These are phyloP conservation scores for Hystrix brachyura DNA, from an alignment of 2,113 vertebrate genomes.

Conservation along the genomic window DNA sequence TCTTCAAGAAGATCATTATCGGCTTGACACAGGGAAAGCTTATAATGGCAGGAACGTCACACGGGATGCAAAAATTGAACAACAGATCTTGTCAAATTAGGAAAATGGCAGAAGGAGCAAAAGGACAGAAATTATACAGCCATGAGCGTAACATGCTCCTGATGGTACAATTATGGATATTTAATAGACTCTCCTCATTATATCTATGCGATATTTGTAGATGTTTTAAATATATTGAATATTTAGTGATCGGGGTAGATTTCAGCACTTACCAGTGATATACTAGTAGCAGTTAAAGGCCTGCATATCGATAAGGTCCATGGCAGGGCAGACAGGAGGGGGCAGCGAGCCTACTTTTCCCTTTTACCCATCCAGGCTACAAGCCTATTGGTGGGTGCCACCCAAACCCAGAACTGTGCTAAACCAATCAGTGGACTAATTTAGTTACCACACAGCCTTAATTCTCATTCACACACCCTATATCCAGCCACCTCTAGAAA, in stretches of 20 bases:
- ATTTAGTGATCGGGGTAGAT: background rate
- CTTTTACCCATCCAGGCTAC: too few relatives aligned
- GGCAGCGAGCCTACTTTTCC: too few relatives aligned
- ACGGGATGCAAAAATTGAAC: background rate
- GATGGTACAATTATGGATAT: background rate
- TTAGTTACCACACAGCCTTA: too few relatives aligned
- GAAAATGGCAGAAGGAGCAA: background rate
- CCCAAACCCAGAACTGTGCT: too few relatives aligned
- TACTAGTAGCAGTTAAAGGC: background rate
- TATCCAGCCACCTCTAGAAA: too few relatives aligned
- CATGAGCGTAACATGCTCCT: background rate
- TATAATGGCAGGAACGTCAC: background rate
- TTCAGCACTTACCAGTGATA: background rate
- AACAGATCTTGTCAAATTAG: background rate
- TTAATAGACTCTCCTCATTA: background rate
- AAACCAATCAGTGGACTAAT: too few relatives aligned
- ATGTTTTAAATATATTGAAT: background rate
- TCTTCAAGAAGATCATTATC: background rate
- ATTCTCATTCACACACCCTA: too few relatives aligned
- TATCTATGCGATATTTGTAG: rapidly evolving
- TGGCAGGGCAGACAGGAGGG: too few relatives aligned
- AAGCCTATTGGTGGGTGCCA: too few relatives aligned
- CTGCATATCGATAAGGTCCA: background rate
- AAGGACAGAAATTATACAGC: background rate
- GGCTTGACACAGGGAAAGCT: background rate